phyloP scores from a whole-genome alignment of 2,113 vertebrate species.

The Centropus bengalensis region DNA sequence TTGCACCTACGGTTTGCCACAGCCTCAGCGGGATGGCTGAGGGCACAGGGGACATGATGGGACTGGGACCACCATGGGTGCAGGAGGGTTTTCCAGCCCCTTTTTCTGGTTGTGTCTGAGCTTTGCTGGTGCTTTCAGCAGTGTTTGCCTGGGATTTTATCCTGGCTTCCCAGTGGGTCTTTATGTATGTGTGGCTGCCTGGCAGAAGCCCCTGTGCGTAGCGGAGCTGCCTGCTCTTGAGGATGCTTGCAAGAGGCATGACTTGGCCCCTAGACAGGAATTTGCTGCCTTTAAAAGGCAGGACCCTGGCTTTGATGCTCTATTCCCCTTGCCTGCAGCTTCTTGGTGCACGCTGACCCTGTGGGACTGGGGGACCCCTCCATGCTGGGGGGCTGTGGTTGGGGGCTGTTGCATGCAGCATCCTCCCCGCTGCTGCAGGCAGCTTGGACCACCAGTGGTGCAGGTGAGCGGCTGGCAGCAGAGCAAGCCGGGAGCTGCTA shows the following conservation, averaged over 20 bases:
- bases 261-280: background rate
- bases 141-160: background rate
- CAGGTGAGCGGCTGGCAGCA: slow-evolving; percentile 26
- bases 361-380: background rate
- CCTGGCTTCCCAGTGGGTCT: background rate
- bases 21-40: fast-evolving
- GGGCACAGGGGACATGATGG: fast-evolving
- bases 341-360: fast-evolving
- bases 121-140: background rate
- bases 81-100: background rate
- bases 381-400: fast-evolving
- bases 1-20: background rate
- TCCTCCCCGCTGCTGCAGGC: background rate
- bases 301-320: background rate
- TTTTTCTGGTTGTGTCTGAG: background rate
- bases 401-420: fast-evolving
- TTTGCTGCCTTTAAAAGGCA: background rate
- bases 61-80: background rate
- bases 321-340: background rate
- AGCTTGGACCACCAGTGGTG: background rate
- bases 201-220: background rate
- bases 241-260: background rate
- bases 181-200: background rate
- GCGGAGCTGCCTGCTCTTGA: background rate
- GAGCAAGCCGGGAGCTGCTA: slow-evolving; percentile 5